Base-by-base conservation (phyloP, 2,888 invertebrate species). In the Tortricodes alternella region DNA sequence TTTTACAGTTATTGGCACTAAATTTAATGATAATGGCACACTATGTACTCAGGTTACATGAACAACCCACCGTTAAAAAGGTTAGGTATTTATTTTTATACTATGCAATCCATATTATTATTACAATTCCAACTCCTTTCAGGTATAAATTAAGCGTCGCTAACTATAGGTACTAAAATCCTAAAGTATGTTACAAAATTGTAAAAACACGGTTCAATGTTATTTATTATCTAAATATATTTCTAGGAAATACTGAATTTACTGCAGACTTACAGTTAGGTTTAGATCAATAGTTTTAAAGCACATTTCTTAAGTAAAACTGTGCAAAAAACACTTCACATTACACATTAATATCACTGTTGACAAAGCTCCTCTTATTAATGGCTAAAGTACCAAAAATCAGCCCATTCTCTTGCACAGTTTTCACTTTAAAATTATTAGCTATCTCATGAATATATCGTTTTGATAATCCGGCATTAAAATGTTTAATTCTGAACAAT, bases 1-100 rank as follows among this genome's bases (percentile, higher is more conserved):
- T 81, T 68, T 79, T 85, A 90, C 91, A 91, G 91, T 90, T 91
- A 91, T 90, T 91, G 91, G 91, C 91, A 91, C 91, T 91, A 90
- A 83, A 77, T 80, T 83, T 70, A 80, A 78, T 80, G 76, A 76
- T 78, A 81, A 91, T 91, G 91, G 90, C 91, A 91, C 88, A 80
- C 73, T 83, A 85, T 83, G 78, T 84, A 83, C 78, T 83, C 72
- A 78, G 76, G 72, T 80, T 79, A 65, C 77, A 73, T 77, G 73
- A 76, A 73, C 71, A 68, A 73, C 76, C 73, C 71, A 69, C 70
- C 67, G 70, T 71, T 65, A 52, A 43, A 70, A 70, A 61, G 64
- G 65, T 64, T 60, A n/a, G n/a, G n/a, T n/a, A 68, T 66, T 68
- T 60, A 59, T 62, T 63, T 67, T 71, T 64, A 73, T 71, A 77